Evolutionary conservation across 2,113 vertebrate genomes (phyloP).

Genomic region (Microtus montanus): DNA sequence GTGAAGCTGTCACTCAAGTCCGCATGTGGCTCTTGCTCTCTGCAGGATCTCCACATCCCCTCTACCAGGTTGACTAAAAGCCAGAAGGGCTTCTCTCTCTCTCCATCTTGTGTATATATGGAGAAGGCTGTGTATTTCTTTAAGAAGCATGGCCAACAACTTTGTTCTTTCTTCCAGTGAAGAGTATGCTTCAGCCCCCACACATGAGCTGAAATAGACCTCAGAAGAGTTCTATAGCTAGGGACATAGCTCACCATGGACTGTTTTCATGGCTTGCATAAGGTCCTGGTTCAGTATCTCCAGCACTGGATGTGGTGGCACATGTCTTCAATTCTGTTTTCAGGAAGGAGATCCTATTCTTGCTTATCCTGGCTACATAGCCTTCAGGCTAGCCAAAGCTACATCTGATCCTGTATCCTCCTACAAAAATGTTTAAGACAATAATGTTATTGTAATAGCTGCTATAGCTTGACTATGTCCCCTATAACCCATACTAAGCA

Average conservation of each 20-base stretch:
- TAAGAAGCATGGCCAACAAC: neutral
- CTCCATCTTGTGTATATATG: neutral
- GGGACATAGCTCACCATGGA: neutral
- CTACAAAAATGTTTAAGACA: neutral
- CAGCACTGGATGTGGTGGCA: neutral
- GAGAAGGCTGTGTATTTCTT: neutral
- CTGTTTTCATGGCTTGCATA: too few species aligned
- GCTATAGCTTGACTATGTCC: neutral
- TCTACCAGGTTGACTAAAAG: fast-evolving
- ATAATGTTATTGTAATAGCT: neutral
- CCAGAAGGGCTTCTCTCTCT: neutral
- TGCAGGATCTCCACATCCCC: neutral
- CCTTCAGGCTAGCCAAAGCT: neutral
- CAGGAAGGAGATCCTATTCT: neutral
- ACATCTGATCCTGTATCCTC: neutral
- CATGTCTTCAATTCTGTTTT: neutral
- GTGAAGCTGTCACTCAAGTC: neutral
- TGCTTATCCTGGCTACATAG: neutral
- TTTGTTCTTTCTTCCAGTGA: neutral
- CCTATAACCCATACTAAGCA: fast-evolving
- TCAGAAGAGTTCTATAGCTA: neutral
- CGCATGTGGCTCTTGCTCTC: neutral
- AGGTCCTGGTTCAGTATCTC: neutral
- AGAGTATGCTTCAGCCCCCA: neutral
- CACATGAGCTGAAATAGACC: neutral